Percentiles rank a stretch among this genome's conserved stretches.
Conservation (phyloP, 2,888 invertebrate species). For the Nemapogon koenigi region DNA sequence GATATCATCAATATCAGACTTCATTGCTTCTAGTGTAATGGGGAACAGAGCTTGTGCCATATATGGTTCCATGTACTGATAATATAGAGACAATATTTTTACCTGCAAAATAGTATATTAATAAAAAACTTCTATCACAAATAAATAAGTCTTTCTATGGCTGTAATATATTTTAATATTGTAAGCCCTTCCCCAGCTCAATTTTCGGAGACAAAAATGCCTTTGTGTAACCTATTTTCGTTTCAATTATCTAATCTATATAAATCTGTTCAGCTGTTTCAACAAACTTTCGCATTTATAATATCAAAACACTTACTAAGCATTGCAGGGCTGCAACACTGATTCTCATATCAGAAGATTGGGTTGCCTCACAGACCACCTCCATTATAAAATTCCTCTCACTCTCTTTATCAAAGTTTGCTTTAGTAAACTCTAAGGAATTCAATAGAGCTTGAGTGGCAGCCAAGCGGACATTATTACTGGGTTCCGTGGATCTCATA, state of each 20-base stretch:
- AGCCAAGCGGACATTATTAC: slow-evolving; percentile 92
- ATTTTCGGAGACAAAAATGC: too few species aligned
- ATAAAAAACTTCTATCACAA: too few species aligned
- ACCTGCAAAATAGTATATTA: slow-evolving; percentile 34
- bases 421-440: slow-evolving; percentile 97
- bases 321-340: slow-evolving; percentile 97
- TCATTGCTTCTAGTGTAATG: slow-evolving; percentile 98
- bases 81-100: slow-evolving; percentile 97
- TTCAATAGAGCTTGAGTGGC: slow-evolving; percentile 97
- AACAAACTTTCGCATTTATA: background rate
- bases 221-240: too few species aligned
- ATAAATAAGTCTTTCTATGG: too few species aligned
- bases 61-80: slow-evolving; percentile 98
- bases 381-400: slow-evolving; percentile 99
- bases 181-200: too few species aligned
- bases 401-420: slow-evolving; percentile 96
- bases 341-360: slow-evolving; percentile 89
- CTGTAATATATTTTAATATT: too few species aligned
- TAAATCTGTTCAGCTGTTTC: too few species aligned
- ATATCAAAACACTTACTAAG: slow-evolving; percentile 69
- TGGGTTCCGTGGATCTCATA: slow-evolving; percentile 94
- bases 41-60: slow-evolving; percentile 98
- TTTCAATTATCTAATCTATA: too few species aligned
- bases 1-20: slow-evolving; percentile 94
- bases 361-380: slow-evolving; percentile 98